A percentile compares a stretch with the other conserved stretches of the same genome.
These are phyloP conservation scores for Stenurella melanura DNA, from an alignment of 2,888 invertebrate genomes.

Conservation along the genomic window DNA sequence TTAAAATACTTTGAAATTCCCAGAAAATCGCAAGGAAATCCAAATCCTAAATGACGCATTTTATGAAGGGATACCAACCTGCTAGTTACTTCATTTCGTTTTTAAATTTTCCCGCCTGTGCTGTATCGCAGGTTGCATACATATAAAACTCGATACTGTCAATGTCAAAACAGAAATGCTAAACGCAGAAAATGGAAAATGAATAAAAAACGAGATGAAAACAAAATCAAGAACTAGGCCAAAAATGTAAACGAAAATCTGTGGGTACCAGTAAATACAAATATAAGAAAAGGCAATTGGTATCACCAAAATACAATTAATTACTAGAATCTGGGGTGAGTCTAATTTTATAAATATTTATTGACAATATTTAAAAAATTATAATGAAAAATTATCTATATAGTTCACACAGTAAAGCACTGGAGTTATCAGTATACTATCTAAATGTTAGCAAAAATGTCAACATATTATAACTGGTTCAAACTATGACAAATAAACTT, in stretches of 20 bases:
- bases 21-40: slow-evolving; percentile 8
- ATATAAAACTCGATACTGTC: background rate
- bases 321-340: background rate
- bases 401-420: no score
- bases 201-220: background rate
- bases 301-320: background rate
- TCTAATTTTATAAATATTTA: no score
- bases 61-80: slow-evolving; percentile 11
- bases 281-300: background rate
- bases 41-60: slow-evolving; percentile 26
- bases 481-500: no score
- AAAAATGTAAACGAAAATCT: background rate
- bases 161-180: background rate
- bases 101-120: slow-evolving; percentile 15
- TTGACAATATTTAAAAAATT: no score
- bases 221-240: no score
- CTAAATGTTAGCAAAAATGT: no score
- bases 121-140: slow-evolving; percentile 3
- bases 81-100: background rate
- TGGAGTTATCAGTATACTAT: no score
- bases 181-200: background rate
- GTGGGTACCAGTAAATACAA: background rate
- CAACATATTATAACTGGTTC: no score
- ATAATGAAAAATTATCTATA: no score
- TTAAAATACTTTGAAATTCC: slow-evolving; percentile 5